Evolutionary conservation across 2,888 invertebrate species (phyloP), one percentile per base, ranked within the genome.

Genomic region (Andrena dorsata): DNA sequence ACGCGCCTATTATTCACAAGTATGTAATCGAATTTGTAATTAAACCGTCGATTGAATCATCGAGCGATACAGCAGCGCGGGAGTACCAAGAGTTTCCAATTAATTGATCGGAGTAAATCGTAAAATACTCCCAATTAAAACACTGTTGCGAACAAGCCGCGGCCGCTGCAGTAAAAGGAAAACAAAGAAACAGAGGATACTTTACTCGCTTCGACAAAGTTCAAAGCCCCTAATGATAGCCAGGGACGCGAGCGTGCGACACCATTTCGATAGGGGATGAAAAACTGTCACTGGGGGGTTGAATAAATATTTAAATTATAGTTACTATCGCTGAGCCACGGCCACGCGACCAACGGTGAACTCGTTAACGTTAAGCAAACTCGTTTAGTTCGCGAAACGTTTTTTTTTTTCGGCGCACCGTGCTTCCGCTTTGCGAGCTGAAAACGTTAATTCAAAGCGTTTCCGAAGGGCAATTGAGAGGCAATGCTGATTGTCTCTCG

Each of bases 1-100:
- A 61, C 71, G 64, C 77, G 64, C 41, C 71, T 65, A 77, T 71
- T 77, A 71, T 78, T 80, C 64, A 58, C 64, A 71, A 78, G 79
- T 71, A 58, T 65, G 60, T 71, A 71, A 77, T 77, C 71, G 71
- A 77, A 71, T 65, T 71, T 23, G 78, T 65, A 60, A 80, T 80
- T 78, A 65, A 77, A 77, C 56, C 78, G 64, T 8, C 47, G 49
- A 51, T 28, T 20, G 60, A 65, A 64, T 80, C 64, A 71, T 60
- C 77, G 64, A 58, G 23, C 26, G 58, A 16, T 16, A 60, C 41
- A 77, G 60, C 71, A 47, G 60, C 49, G 16, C 71, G 41, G 20
- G n/a, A n/a, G 8, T 3, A 56, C 35, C 58, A 35, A 58, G 58
- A 32, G 56, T 61, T 66, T 68, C 47, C 64, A 53, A 51, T 64